Base-by-base conservation (phyloP, 2,888 invertebrate genomes). In the Chrysina gloriosa region DNA sequence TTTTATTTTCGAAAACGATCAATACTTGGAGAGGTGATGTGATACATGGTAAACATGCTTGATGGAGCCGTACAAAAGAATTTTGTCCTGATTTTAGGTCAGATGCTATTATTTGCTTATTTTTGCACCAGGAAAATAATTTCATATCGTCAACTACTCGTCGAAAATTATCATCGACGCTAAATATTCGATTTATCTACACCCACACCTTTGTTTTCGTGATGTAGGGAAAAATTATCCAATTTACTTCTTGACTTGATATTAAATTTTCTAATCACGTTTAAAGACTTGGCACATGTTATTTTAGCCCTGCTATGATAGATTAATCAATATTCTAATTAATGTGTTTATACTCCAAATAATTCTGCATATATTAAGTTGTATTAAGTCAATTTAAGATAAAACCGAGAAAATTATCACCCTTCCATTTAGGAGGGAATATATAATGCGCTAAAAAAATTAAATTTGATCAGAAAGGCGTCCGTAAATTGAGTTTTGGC, bases 271-370 rank as follows among this genome's bases (percentile, higher is more conserved):
- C 58, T 42, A 58, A 58, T 58, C 23, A 36, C n/a, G 9, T 21
- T 56, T 23, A 36, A 25, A 25, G 58, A 42, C 42, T 42, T 58
- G 58, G 25, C 58, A 42, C 58, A 42, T 58, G 39, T 58, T 23
- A 56, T 39, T 36, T 25, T 42, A 39, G 14, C 58, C 25, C 27
- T 14, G 34, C 11, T 34, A 1, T 42, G 58, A 58, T 58, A 25
- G 25, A 16, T 42, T 25, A 58, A 58, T 58, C 58, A 42, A 58
- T 58, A 42, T 42, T 58, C 9, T 39, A 58, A 58, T 58, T 58
- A 39, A 58, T 42, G 58, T 58, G 25, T 58, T 58, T 58, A 58
- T 58, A 42, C 58, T 39, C 42, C 27, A 58, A 58, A 42, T 58
- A 58, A 39, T 58, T 42, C 42, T 58, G 58, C 39, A 42, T 39